Conservation (phyloP, 2,113 vertebrate species). For the Xenopus borealis region DNA sequence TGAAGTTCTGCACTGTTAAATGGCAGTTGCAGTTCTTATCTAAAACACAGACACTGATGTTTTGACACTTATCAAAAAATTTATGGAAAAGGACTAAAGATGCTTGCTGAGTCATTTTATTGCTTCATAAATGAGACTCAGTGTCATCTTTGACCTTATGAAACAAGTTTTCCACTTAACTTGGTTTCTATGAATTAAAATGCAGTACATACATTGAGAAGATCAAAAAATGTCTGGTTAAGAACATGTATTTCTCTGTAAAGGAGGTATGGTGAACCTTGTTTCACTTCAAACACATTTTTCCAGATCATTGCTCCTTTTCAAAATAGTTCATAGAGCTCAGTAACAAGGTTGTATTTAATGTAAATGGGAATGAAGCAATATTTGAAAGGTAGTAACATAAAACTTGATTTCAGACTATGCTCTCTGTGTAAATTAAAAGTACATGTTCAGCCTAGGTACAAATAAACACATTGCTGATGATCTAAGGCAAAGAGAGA, state of each 20-base stretch:
- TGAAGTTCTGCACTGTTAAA: too few species aligned
- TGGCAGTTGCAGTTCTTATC: too few species aligned
- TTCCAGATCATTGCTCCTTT: slow-evolving; percentile 62
- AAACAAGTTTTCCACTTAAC: slow-evolving; percentile 56
- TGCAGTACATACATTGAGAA: slow-evolving; percentile 58
- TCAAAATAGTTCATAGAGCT: slow-evolving; percentile 51
- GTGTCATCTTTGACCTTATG: too few species aligned
- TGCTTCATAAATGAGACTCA: too few species aligned
- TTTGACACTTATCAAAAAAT: too few species aligned
- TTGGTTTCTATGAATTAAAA: slow-evolving; percentile 63
- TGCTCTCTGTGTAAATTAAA: slow-evolving; percentile 4
- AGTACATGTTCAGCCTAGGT: background rate
- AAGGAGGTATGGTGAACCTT: slow-evolving; percentile 41
- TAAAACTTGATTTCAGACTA: slow-evolving; percentile 36
- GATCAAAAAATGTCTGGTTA: slow-evolving; percentile 47
- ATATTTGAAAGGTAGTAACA: slow-evolving; percentile 56
- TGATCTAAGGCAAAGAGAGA: too few species aligned
- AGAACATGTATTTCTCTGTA: slow-evolving; percentile 51
- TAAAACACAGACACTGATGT: too few species aligned
- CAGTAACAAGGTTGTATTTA: slow-evolving; percentile 44
- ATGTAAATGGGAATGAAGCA: slow-evolving; percentile 29
- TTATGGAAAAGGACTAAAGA: too few species aligned
- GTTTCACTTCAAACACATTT: slow-evolving; percentile 59
- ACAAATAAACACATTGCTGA: too few species aligned
- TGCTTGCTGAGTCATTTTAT: too few species aligned